These are phyloP conservation scores for Acronicta leporina DNA, from an alignment of 2,888 invertebrate genomes.

Conservation along the genomic window DNA sequence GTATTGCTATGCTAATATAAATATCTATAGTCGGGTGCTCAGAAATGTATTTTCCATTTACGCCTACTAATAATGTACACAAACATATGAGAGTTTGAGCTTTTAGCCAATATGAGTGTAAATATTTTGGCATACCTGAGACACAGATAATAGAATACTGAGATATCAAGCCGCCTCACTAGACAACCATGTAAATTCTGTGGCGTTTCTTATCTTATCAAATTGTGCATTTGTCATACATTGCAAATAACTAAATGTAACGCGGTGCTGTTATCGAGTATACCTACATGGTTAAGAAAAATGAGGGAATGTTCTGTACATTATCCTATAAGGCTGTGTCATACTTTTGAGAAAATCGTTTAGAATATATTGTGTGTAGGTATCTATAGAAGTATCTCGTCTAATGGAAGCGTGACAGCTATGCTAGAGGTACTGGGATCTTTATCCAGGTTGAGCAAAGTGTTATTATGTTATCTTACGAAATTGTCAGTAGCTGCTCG, in stretches of 20 bases:
- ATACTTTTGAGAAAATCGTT: not conserved
- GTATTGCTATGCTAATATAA: no score
- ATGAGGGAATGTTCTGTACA: conserved; percentile 19
- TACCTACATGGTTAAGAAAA: conserved; percentile 25
- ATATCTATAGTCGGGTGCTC: no score
- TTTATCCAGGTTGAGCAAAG: no score
- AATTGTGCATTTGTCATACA: conserved; percentile 68
- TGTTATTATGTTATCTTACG: no score
- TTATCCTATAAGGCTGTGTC: not conserved
- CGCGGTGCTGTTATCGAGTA: conserved; percentile 37
- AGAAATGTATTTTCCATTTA: no score
- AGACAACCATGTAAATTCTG: conserved; percentile 35
- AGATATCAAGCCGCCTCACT: conserved; percentile 36
- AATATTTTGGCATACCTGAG: conserved; percentile 58
- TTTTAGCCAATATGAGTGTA: conserved; percentile 22
- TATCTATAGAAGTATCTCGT: no score
- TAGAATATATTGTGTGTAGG: no score
- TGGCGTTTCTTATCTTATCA: conserved; percentile 65
- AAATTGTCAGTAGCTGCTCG: no score
- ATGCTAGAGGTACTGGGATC: no score
- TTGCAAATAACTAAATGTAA: conserved; percentile 58
- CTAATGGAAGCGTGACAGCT: no score
- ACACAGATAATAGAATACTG: no score
- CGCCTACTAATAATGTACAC: not conserved
- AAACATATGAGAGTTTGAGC: conserved; percentile 15